Conservation (phyloP, 2,888 invertebrate species). For the Mythimna vitellina region DNA sequence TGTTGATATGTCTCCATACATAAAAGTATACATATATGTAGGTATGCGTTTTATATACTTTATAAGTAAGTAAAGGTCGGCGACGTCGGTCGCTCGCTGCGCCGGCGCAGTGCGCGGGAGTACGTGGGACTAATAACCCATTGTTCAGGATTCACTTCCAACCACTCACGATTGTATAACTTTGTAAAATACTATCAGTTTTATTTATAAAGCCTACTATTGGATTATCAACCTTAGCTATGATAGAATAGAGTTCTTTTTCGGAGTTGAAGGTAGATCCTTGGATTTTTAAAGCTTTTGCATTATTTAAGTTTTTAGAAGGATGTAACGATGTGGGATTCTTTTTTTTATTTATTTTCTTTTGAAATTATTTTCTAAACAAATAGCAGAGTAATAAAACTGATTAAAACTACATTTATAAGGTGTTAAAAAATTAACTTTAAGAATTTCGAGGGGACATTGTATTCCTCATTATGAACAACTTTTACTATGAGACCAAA, state of each 20-base stretch:
- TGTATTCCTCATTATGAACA: no score
- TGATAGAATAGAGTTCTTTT: not conserved
- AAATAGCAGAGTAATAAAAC: no score
- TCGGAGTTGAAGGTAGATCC: not conserved
- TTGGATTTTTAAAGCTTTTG: not conserved
- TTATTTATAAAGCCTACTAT: constrained; percentile 4
- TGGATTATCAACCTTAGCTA: not conserved
- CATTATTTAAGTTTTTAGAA: constrained; percentile 14
- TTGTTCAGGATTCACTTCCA: constrained; percentile 67
- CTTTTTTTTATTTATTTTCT: not conserved
- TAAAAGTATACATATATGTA: not conserved
- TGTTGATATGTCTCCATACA: not conserved
- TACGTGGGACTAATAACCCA: constrained; percentile 66
- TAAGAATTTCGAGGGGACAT: no score
- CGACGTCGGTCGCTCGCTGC: constrained; percentile 49
- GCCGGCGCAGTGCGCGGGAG: constrained; percentile 31
- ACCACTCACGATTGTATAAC: constrained; percentile 53
- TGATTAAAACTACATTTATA: no score
- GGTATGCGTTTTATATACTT: not conserved
- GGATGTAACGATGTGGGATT: constrained; percentile 18
- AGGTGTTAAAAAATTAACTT: no score
- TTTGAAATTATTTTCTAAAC: no score
- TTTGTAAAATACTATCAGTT: constrained; percentile 41
- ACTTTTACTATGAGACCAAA: no score
- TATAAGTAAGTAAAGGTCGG: constrained; percentile 47